A percentile compares a stretch with the other conserved stretches of the same genome.
phyloP scores from a whole-genome alignment of 2,113 vertebrate species.

The Clarias batrachus region DNA sequence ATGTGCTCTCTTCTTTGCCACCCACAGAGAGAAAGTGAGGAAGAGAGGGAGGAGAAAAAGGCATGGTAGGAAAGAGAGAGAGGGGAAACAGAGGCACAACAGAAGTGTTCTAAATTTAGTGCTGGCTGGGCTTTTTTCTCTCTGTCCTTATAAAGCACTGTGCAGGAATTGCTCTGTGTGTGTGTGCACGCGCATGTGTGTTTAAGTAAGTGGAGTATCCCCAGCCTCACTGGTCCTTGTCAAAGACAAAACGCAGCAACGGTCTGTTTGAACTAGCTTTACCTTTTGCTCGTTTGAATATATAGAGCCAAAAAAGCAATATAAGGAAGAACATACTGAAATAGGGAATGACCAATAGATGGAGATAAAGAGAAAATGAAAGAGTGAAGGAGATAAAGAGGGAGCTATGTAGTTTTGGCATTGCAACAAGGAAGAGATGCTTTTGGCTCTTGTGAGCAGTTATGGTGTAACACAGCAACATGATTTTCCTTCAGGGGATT shows the following conservation, averaged over 20 bases:
- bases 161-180: slow-evolving; percentile 54
- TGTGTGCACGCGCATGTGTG: slow-evolving; percentile 3
- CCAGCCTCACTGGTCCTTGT: slow-evolving; percentile 32
- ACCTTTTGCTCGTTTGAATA: slow-evolving; percentile 43
- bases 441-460: slow-evolving; percentile 22
- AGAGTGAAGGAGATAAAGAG: neutral
- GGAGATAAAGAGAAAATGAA: neutral
- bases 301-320: slow-evolving; percentile 49
- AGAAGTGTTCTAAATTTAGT: slow-evolving; percentile 77
- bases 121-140: slow-evolving; percentile 59
- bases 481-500: slow-evolving; percentile 41
- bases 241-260: neutral
- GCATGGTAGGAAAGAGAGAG: slow-evolving; percentile 8
- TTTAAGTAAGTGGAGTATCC: slow-evolving; percentile 20
- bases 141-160: slow-evolving; percentile 78
- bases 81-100: slow-evolving; percentile 66
- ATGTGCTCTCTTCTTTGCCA: slow-evolving; percentile 27
- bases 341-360: slow-evolving; percentile 65
- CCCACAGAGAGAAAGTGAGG: slow-evolving; percentile 31
- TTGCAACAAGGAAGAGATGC: slow-evolving; percentile 18
- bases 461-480: slow-evolving; percentile 37
- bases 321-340: slow-evolving; percentile 69
- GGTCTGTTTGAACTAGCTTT: slow-evolving; percentile 18
- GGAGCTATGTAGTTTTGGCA: slow-evolving; percentile 20
- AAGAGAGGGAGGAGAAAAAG: neutral